Evolutionary conservation across 2,113 vertebrate species (phyloP), one percentile per base, ranked within the genome.

Genomic region (Halcyon senegalensis): DNA sequence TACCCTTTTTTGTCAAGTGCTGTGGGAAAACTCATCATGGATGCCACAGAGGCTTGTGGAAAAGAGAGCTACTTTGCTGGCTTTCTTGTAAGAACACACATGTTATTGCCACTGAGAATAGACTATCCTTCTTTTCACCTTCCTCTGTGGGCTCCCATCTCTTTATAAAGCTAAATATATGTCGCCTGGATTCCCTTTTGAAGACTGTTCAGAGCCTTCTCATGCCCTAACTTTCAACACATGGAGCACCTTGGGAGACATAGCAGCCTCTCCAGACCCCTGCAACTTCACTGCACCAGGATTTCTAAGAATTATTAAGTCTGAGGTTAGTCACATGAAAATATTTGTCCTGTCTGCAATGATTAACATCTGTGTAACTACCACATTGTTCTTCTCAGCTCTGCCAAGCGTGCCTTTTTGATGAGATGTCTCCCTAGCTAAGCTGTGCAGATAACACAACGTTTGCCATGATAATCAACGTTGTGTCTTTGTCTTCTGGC

Each of bases 161-260:
- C 53, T 60, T 89, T 76, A 25, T 39, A 81, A 70, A 58, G 13
- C 16, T 74, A 69, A 59, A 18, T 58, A 43, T 41, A 35, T 66
- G 2, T 31, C 89, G 23, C 7, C 9, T 64, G 44, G 7, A 14
- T 87, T 88, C 35, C 5, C 33, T 70, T 64, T 30, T 66, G 41
- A 72, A 70, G 50, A 60, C 1, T 0, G 41, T 11, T 84, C 11
- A 25, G 37, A 84, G 24, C 37, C 46, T 87, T 24, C 20, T 78
- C 2, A 0, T 75, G 15, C 16, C 23, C 31, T 58, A 58, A 14
- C 0, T 0, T n/a, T 87, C 41, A 48, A n/a, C 7, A 56, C 19
- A 20, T 44, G 4, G n/a, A 67, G 9, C 35, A 58, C 9, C 16
- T 70, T 24, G 8, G 39, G 28, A 69, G 9, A 4, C 13, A 13